phyloP scores from a whole-genome alignment of 2,113 vertebrate species.

The Felis chaus region DNA sequence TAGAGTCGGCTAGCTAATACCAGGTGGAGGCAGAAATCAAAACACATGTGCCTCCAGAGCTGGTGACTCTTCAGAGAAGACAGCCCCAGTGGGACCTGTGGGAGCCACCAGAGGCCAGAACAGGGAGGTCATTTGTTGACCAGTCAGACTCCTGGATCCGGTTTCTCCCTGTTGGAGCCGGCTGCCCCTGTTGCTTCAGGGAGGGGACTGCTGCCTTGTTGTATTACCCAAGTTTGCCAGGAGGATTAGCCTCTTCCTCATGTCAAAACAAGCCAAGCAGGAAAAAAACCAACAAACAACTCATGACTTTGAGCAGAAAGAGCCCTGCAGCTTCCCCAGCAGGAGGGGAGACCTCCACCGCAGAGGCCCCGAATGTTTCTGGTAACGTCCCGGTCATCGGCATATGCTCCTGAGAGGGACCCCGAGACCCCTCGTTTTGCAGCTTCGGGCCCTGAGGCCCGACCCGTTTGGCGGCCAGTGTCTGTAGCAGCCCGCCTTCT shows the following conservation, averaged over 20 bases:
- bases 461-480: neutral
- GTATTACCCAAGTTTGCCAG: constrained; percentile 7
- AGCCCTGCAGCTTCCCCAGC: neutral
- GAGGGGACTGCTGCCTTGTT: neutral
- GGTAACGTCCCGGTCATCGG: neutral
- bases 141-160: neutral
- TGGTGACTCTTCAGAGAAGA: neutral
- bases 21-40: neutral
- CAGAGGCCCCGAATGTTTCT: rapidly evolving
- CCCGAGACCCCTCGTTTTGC: neutral
- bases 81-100: neutral
- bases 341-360: neutral
- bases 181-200: neutral
- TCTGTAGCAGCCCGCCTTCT: neutral
- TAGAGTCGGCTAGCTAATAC: neutral
- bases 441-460: neutral
- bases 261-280: constrained; percentile 63
- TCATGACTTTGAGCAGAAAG: constrained; percentile 4
- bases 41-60: neutral
- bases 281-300: constrained; percentile 32
- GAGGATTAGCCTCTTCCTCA: neutral
- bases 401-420: too few species aligned
- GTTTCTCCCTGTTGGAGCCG: constrained; percentile 1
- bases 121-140: constrained; percentile 51
- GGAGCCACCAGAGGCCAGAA: neutral